These are phyloP conservation scores for Botia almorhae DNA, from an alignment of 2,797 vertebrate genomes.

Conservation along the genomic window DNA sequence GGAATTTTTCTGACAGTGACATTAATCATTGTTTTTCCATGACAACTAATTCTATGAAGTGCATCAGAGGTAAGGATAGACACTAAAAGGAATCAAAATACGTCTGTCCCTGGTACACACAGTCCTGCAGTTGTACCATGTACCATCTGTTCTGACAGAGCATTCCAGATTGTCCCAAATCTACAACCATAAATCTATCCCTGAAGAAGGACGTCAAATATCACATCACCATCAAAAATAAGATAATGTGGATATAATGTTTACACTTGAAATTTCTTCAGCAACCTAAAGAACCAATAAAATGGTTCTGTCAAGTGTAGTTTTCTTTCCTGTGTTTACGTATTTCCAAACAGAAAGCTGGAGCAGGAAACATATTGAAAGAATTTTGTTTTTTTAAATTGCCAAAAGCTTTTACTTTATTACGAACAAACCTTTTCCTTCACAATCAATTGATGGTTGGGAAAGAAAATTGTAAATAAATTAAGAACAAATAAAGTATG, in stretches of 20 bases:
- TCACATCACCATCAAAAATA: neutral
- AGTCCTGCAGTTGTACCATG: neutral
- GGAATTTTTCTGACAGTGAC: neutral
- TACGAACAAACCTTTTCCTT: neutral
- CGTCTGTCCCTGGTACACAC: neutral
- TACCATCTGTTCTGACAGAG: slow-evolving; percentile 5
- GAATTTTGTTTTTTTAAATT: neutral
- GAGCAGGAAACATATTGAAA: neutral
- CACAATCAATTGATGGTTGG: slow-evolving; percentile 15
- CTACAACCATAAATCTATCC: neutral
- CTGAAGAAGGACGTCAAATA: neutral
- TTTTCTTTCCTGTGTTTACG: neutral
- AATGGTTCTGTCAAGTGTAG: neutral
- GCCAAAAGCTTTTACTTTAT: neutral
- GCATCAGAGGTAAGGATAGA: neutral
- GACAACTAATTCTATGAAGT: neutral
- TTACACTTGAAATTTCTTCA: neutral
- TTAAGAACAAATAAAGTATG: slow-evolving; percentile 7
- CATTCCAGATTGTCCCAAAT: neutral
- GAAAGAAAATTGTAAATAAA: slow-evolving; percentile 13
- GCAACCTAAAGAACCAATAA: neutral
- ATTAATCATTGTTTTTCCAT: neutral
- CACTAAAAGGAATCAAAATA: neutral
- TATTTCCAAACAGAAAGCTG: slow-evolving; percentile 1
- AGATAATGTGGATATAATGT: neutral